A percentile compares a stretch with the other conserved stretches of the same genome.
phyloP scores from a whole-genome alignment of 2,888 invertebrate genomes.

The Coleophora flavipennella region DNA sequence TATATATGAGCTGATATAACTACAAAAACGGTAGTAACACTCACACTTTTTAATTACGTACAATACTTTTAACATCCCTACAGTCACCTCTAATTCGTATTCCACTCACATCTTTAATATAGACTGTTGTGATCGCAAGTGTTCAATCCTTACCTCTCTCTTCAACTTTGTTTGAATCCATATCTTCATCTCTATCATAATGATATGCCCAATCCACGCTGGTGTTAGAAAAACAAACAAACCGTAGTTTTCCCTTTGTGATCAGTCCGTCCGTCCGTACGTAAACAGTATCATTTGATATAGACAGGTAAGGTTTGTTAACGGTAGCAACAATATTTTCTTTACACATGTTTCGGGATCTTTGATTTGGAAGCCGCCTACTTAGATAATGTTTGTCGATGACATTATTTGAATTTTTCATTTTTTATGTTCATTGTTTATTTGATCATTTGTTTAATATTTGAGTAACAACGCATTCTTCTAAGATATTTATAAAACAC shows the following conservation, averaged over 20 bases:
- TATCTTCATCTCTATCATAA: constrained; percentile 36
- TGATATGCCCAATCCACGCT: constrained; percentile 44
- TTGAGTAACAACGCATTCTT: constrained; percentile 18
- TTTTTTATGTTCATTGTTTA: constrained; percentile 25
- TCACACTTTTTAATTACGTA: too few relatives aligned
- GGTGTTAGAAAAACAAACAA: constrained; percentile 38
- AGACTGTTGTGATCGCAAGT: constrained; percentile 54
- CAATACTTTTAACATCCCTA: too few relatives aligned
- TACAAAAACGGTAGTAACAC: too few relatives aligned
- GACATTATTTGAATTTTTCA: constrained; percentile 35
- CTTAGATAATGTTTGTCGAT: constrained; percentile 27
- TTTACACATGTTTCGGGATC: constrained; percentile 45
- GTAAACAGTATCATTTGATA: constrained; percentile 30
- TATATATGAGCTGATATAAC: too few relatives aligned
- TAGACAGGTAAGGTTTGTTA: constrained; percentile 6
- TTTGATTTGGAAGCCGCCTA: constrained; percentile 38
- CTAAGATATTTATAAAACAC: constrained; percentile 4
- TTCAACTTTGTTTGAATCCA: constrained; percentile 21
- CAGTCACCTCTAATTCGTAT: constrained; percentile 13
- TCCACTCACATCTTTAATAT: constrained; percentile 42
- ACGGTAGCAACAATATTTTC: constrained; percentile 37
- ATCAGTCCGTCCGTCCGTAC: constrained; percentile 48
- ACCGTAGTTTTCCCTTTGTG: constrained; percentile 39
- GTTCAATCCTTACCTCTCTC: constrained; percentile 40
- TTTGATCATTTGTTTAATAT: constrained; percentile 42